Base-by-base conservation (phyloP, 1,140 invertebrate genomes). In the Pantala flavescens region DNA sequence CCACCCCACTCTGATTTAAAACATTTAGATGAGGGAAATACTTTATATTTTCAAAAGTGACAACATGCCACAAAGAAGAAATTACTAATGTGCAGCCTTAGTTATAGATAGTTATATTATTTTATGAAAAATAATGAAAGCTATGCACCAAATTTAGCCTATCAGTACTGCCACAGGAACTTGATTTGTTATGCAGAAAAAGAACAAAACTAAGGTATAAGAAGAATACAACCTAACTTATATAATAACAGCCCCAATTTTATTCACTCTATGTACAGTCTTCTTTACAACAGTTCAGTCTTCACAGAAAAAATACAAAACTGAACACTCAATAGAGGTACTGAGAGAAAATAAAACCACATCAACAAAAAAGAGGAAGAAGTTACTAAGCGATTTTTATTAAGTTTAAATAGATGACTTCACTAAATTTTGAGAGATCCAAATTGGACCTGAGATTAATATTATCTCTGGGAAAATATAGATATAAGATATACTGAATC, bases 251-350 rank as follows among this genome's bases (percentile, higher is more conserved):
- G 49, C 49, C 49, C 49, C n/a, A 21, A 14, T 63, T 63, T 1
- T 63, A 12, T 63, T 63, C 49, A 63, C 49, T 63, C 3, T 63
- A 63, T 63, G 2, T 63, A 63, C 49, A 63, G 49, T 63, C 49
- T 63, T 63, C 16, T 63, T 63, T 63, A 63, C 49, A 63, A 63
- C 16, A 63, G 49, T 63, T 63, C 49, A 63, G 49, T 63, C 49
- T 63, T 63, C 12, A 63, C 49, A 63, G 49, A 63, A 63, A 63
- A 63, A 63, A 63, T 63, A 19, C 12, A 16, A 63, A 63, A 63
- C 49, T 63, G 49, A 63, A 63, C n/a, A 21, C 3, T 63, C 49
- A 21, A 21, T 63, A 63, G 49, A 63, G 49, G 49, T 63, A 63
- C 12, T 63, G n/a, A 63, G n/a, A 63, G 49, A 63, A 63, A 63